Base-by-base conservation (phyloP, 2,797 vertebrate genomes). In the Microctenopoma steveboyesi region DNA sequence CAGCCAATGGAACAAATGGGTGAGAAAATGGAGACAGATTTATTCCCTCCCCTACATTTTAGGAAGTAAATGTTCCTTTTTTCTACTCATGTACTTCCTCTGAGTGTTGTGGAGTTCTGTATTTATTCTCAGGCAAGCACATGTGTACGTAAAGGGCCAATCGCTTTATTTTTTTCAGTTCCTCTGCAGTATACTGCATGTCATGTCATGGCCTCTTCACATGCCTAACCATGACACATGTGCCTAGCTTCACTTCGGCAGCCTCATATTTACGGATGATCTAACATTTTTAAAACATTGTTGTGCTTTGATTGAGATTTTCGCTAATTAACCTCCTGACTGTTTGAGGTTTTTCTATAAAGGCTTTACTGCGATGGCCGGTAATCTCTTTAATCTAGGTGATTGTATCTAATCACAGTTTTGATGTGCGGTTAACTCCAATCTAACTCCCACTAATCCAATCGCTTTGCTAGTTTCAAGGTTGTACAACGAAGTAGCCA, bases 1-100 rank as follows among this genome's bases (percentile, higher is more conserved):
- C 92, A 81, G 89, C 90, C 81, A 95, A 94, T 69, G 93, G 94
- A 87, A 92, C 91, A 67, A 92, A 92, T 54, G 92, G 94, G 94
- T 95, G 91, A 94, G 88, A 67, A 78, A 48, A 74, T 30, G 70
- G 12, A 51, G 49, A 58, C 25, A 72, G 56, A 42, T 6, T 39
- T 51, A 33, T 72, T 54, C 4, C 9, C 27, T 33, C 7, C 22
- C 18, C 33, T n/a, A 28, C 0, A 48, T 69, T 85, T 86, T 75
- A 79, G 82, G 89, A 92, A 90, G 83, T 88, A 33, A 53, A 72
- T 52, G 76, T 92, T 92, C 87, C 83, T 33, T 33, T 33, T 35
- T 88, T 48, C 80, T 59, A 33, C 33, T 66, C 2, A 1, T 25
- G n/a, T 48, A 84, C 83, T 90, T 91, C 87, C 91, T 68, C 88